A percentile compares a stretch with the other conserved stretches of the same genome.
phyloP scores from a whole-genome alignment of 2,888 invertebrate species.

The Hartigia nigra region DNA sequence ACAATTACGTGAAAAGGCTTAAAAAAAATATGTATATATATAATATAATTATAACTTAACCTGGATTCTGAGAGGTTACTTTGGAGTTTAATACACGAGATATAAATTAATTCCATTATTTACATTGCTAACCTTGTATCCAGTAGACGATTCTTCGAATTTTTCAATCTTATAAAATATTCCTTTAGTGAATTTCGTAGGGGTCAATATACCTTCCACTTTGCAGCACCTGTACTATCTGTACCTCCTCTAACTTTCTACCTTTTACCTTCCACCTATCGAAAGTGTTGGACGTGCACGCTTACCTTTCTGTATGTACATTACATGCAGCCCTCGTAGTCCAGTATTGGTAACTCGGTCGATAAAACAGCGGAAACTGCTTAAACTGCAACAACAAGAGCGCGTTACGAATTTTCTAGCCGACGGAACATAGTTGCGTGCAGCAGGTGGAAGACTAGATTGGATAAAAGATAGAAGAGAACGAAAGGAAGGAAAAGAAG shows the following conservation, averaged over 20 bases:
- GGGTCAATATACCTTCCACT: background rate
- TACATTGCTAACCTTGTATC: background rate
- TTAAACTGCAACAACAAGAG: slow-evolving; percentile 30
- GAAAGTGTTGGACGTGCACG: background rate
- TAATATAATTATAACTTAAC: background rate
- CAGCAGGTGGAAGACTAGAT: slow-evolving; percentile 51
- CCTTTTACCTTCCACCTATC: background rate
- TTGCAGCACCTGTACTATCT: background rate
- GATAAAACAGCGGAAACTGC: slow-evolving; percentile 29
- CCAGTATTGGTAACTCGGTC: background rate
- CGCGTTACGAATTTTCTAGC: slow-evolving; percentile 37
- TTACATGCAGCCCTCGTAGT: background rate
- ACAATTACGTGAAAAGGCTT: background rate
- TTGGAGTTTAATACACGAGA: background rate
- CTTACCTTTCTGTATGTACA: background rate
- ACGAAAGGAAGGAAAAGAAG: slow-evolving; percentile 17
- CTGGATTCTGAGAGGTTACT: background rate
- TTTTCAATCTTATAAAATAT: background rate
- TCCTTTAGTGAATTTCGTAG: background rate
- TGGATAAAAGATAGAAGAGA: slow-evolving; percentile 35
- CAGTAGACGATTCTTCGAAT: background rate
- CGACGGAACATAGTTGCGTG: slow-evolving; percentile 38
- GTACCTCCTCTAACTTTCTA: background rate
- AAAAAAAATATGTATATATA: background rate
- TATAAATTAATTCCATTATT: background rate